Conservation (phyloP, 2,888 invertebrate genomes). For the Zaprionus obscuricornis region DNA sequence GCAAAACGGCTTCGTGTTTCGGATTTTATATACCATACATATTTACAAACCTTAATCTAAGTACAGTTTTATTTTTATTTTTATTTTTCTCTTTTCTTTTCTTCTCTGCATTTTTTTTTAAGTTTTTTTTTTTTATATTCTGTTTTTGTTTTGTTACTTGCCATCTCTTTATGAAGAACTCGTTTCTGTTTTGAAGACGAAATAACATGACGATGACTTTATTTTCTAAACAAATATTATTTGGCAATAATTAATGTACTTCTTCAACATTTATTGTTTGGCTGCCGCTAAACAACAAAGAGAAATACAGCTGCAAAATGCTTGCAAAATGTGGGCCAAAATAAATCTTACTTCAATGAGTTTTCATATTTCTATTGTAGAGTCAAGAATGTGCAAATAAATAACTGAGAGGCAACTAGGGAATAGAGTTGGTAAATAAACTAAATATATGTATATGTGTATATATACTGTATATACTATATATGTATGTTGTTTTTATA, state of each 20-base stretch:
- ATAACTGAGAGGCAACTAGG: too few relatives aligned
- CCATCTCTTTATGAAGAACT: constrained; percentile 21
- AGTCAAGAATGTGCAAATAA: too few relatives aligned
- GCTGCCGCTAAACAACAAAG: background rate
- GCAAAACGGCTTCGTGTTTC: too few relatives aligned
- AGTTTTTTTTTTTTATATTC: background rate
- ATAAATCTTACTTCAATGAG: constrained; percentile 4
- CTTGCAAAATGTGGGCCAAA: constrained; percentile 11
- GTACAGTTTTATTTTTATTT: constrained; percentile 30
- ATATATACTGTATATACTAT: too few relatives aligned
- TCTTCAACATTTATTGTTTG: background rate
- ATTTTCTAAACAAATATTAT: constrained; percentile 14
- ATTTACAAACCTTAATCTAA: constrained; percentile 28
- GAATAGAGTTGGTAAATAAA: too few relatives aligned
- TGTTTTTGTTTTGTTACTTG: constrained; percentile 3
- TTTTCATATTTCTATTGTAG: too few relatives aligned
- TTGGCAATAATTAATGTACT: constrained; percentile 30
- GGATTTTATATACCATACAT: too few relatives aligned
- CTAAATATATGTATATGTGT: too few relatives aligned
- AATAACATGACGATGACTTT: constrained; percentile 10
- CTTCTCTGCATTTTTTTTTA: constrained; percentile 15
- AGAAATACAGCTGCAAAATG: background rate
- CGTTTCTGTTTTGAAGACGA: constrained; percentile 23
- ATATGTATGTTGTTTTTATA: too few relatives aligned
- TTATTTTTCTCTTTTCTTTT: constrained; percentile 1